These are phyloP conservation scores for Sterna hirundo DNA, from an alignment of 2,113 vertebrate species.

Conservation along the genomic window DNA sequence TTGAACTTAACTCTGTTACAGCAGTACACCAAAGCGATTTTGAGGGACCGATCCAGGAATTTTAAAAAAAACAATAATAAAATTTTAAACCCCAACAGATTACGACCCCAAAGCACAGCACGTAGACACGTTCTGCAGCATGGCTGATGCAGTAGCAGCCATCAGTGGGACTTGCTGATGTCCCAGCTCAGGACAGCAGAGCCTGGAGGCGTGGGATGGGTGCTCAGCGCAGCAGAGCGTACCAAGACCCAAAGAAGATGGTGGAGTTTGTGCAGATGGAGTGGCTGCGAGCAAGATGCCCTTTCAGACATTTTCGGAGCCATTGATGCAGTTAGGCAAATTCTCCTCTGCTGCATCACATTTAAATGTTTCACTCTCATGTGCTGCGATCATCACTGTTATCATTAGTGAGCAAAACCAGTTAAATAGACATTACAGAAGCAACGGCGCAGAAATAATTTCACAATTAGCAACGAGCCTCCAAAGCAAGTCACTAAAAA, in stretches of 20 bases:
- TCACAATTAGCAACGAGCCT: neutral
- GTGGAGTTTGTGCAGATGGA: neutral
- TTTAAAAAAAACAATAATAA: neutral
- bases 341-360: neutral
- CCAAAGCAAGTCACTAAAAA: neutral
- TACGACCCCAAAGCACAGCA: neutral
- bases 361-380: neutral
- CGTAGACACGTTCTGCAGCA: neutral
- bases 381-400: neutral
- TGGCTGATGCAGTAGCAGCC: neutral
- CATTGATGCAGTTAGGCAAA: neutral
- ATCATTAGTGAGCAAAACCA: neutral
- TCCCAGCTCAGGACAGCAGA: neutral
- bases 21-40: neutral
- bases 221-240: too few relatives aligned
- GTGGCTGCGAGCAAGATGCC: neutral
- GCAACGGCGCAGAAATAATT: neutral
- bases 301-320: neutral
- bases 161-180: neutral
- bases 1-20: neutral
- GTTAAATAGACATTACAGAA: neutral
- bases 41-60: neutral
- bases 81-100: neutral
- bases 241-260: neutral
- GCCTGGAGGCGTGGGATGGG: rapidly evolving